phyloP scores from a whole-genome alignment of 2,888 invertebrate species.

The Drosophila lutescens region DNA sequence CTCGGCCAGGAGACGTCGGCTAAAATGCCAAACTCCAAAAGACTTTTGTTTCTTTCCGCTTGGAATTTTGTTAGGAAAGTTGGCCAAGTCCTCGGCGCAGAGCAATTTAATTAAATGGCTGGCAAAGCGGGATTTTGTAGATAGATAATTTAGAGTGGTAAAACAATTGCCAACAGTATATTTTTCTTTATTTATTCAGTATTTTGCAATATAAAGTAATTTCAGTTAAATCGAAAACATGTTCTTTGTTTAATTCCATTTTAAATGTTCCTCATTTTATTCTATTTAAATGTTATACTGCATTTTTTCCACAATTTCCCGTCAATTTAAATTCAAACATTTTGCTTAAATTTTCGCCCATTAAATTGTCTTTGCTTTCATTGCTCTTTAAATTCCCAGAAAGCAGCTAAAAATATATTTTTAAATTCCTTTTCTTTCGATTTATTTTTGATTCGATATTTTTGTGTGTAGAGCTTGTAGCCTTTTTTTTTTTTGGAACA shows the following conservation, averaged over 20 bases:
- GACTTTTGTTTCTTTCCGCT: constrained; percentile 19
- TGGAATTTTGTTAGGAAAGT: constrained; percentile 22
- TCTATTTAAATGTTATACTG: not conserved
- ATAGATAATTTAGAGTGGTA: not conserved
- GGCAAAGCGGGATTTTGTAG: not conserved
- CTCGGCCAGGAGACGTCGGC: constrained; percentile 6
- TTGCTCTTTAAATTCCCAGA: constrained; percentile 30
- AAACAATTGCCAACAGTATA: not conserved
- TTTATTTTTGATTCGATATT: constrained; percentile 25
- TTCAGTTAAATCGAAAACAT: not conserved
- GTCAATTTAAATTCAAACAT: constrained; percentile 4
- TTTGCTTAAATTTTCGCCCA: constrained; percentile 17
- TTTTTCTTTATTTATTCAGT: not conserved
- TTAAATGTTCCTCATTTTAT: not conserved
- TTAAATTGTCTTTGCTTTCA: constrained; percentile 24
- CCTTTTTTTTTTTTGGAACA: constrained; percentile 5
- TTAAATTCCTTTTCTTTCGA: constrained; percentile 14
- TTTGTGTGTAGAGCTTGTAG: constrained; percentile 12
- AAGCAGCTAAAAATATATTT: constrained; percentile 23
- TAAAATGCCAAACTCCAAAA: constrained; percentile 24
- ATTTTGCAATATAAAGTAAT: not conserved
- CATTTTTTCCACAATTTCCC: not conserved
- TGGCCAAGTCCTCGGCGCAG: constrained; percentile 13
- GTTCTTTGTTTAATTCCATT: not conserved
- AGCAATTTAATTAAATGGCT: constrained; percentile 34